Conservation (phyloP, 1,140 invertebrate species). For the Centruroides vittatus region DNA sequence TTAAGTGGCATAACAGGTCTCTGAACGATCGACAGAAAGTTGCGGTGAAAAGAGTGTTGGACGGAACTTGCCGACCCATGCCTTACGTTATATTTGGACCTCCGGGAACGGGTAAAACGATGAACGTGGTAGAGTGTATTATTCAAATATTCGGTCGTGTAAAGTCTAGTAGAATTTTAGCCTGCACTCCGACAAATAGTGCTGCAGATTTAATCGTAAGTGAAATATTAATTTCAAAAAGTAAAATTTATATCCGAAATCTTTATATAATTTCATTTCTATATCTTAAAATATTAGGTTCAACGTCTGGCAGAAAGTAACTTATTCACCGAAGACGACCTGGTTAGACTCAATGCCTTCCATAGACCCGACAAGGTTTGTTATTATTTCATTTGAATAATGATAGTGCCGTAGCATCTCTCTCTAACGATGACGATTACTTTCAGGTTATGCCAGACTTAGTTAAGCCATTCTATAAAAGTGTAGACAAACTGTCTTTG, state of each 20-base stretch:
- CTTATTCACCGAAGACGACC: conserved; percentile 13
- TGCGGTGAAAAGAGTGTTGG: conserved; percentile 63
- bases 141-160: conserved; percentile 41
- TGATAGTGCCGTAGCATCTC: too few relatives aligned
- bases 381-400: too few relatives aligned
- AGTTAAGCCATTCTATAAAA: conserved; percentile 50
- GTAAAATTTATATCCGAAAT: too few relatives aligned
- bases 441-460: conserved; percentile 24
- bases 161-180: conserved; percentile 42
- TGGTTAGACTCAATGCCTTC: conserved; percentile 23
- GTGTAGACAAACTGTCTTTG: conserved; percentile 27
- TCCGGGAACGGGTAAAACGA: conserved; percentile 92
- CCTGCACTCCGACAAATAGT: conserved; percentile 77
- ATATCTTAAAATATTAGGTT: neutral
- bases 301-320: conserved; percentile 7
- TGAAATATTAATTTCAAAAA: neutral
- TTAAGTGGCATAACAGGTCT: conserved; percentile 50
- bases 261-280: too few relatives aligned
- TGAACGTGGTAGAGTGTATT: conserved; percentile 73
- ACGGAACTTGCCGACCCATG: conserved; percentile 41
- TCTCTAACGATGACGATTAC: too few relatives aligned
- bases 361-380: conserved; percentile 26
- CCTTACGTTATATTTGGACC: conserved; percentile 89
- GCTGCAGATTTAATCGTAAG: conserved; percentile 57
- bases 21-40: conserved; percentile 65